A percentile compares a stretch with the other conserved stretches of the same genome.
phyloP scores from a whole-genome alignment of 92 coral and sea anemone species.

The Chrysogorgia sp. region DNA sequence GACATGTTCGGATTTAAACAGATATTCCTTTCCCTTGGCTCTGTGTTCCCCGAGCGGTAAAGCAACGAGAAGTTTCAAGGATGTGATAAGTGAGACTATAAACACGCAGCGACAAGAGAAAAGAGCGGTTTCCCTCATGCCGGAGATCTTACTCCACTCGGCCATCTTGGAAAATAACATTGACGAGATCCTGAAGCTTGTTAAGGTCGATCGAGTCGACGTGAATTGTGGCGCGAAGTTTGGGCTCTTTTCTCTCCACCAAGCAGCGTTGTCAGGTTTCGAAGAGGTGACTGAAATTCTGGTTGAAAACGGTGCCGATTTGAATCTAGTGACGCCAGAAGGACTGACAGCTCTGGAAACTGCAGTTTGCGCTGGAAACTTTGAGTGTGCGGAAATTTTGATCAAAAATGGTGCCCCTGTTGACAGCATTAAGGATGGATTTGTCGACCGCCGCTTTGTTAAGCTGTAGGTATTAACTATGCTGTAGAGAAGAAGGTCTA shows the following conservation, averaged over 20 bases:
- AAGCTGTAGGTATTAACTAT: not conserved
- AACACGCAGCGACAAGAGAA: slow-evolving; percentile 29
- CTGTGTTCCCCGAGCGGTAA: slow-evolving; percentile 32
- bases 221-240: slow-evolving; percentile 62
- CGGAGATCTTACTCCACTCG: slow-evolving; percentile 71
- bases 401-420: slow-evolving; percentile 76
- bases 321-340: slow-evolving; percentile 63
- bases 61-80: slow-evolving; percentile 15
- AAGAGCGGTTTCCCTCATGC: slow-evolving; percentile 44
- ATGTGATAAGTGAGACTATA: slow-evolving; percentile 19
- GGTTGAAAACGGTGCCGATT: slow-evolving; percentile 61
- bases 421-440: slow-evolving; percentile 71
- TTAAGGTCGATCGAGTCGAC: slow-evolving; percentile 73
- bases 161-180: slow-evolving; percentile 63
- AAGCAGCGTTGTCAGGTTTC: slow-evolving; percentile 67
- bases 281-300: slow-evolving; percentile 56
- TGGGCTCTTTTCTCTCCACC: slow-evolving; percentile 75
- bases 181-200: slow-evolving; percentile 69
- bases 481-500: no score
- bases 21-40: slow-evolving; percentile 30
- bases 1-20: slow-evolving; percentile 5
- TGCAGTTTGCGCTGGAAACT: slow-evolving; percentile 73
- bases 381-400: slow-evolving; percentile 80
- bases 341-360: slow-evolving; percentile 68
- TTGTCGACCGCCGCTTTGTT: slow-evolving; percentile 41